A percentile compares a stretch with the other conserved stretches of the same genome.
Evolutionary conservation across 2,888 invertebrate genomes (phyloP).

Genomic region (Drosophila paucipuncta): DNA sequence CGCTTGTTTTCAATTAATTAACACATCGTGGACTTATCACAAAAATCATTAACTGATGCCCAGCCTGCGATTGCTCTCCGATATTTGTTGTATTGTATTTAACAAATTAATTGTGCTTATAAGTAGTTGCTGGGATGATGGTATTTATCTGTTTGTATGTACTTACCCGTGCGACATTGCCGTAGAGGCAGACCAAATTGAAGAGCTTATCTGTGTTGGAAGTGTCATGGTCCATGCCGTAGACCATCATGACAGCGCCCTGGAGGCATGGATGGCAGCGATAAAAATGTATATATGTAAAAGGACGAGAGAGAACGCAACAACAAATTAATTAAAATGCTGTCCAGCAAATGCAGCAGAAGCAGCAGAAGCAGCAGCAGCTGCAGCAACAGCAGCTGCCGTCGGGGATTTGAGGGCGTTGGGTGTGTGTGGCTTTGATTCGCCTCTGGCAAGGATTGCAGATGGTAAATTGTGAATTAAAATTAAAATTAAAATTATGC

Average conservation of each 20-base stretch:
- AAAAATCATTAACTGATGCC: constrained; percentile 10
- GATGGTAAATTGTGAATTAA: constrained; percentile 49
- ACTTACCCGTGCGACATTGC: constrained; percentile 98
- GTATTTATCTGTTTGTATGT: not conserved
- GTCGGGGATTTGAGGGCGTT: constrained; percentile 22
- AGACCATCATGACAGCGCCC: constrained; percentile 98
- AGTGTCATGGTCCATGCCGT: constrained; percentile 96
- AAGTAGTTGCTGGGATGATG: not conserved
- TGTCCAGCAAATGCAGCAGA: constrained; percentile 33
- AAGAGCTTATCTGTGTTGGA: constrained; percentile 98
- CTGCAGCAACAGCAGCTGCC: constrained; percentile 14
- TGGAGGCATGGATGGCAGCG: constrained; percentile 86
- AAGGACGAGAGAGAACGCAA: constrained; percentile 25
- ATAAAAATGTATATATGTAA: not conserved
- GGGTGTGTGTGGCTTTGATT: constrained; percentile 15
- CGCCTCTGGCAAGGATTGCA: constrained; percentile 29
- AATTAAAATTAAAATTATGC: constrained; percentile 52
- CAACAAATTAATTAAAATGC: constrained; percentile 66
- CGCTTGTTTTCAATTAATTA: constrained; percentile 18
- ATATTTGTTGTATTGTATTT: constrained; percentile 8
- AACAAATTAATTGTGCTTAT: constrained; percentile 45
- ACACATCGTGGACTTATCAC: constrained; percentile 13
- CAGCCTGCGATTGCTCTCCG: constrained; percentile 3
- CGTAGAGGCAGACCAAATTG: constrained; percentile 99
- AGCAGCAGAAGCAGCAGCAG: constrained; percentile 26